These are phyloP conservation scores for Geococcyx californianus DNA, from an alignment of 2,113 vertebrate species.

Conservation along the genomic window DNA sequence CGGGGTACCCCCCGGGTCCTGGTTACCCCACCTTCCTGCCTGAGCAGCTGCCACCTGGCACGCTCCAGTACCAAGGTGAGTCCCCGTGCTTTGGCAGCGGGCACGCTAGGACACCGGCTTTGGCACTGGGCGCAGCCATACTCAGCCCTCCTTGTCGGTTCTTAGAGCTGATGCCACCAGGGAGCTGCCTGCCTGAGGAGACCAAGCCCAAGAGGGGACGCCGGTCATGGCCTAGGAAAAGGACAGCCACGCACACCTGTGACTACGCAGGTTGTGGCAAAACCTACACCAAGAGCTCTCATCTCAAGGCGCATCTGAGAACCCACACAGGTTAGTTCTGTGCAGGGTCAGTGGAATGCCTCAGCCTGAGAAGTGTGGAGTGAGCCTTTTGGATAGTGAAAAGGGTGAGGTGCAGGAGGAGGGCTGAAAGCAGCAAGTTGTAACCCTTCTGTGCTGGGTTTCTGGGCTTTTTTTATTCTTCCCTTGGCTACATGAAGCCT, in stretches of 20 bases:
- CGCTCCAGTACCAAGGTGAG: slow-evolving; percentile 93
- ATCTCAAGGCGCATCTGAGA: slow-evolving; percentile 96
- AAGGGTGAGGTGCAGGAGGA: rapidly evolving
- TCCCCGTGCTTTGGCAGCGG: neutral
- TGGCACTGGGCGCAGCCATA: neutral
- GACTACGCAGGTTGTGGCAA: slow-evolving; percentile 96
- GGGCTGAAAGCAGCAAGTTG: rapidly evolving
- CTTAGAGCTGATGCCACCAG: slow-evolving; percentile 86
- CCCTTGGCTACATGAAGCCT: neutral
- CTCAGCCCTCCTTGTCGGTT: slow-evolving; percentile 71
- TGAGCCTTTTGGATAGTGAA: rapidly evolving
- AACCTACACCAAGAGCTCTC: slow-evolving; percentile 98
- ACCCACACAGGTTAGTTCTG: slow-evolving; percentile 92
- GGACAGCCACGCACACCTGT: slow-evolving; percentile 93
- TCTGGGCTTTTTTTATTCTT: neutral
- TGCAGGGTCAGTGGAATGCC: rapidly evolving
- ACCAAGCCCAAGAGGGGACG: slow-evolving; percentile 94
- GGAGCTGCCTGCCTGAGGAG: slow-evolving; percentile 87
- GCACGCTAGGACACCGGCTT: neutral
- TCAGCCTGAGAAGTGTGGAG: rapidly evolving
- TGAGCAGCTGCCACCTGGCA: slow-evolving; percentile 77
- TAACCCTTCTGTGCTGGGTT: neutral
- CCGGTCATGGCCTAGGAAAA: slow-evolving; percentile 95
- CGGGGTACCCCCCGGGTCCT: slow-evolving; percentile 82
- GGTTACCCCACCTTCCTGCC: slow-evolving; percentile 85